Evolutionary conservation across 2,797 vertebrate genomes (phyloP).

Genomic region (Muraenolepis orangiensis): DNA sequence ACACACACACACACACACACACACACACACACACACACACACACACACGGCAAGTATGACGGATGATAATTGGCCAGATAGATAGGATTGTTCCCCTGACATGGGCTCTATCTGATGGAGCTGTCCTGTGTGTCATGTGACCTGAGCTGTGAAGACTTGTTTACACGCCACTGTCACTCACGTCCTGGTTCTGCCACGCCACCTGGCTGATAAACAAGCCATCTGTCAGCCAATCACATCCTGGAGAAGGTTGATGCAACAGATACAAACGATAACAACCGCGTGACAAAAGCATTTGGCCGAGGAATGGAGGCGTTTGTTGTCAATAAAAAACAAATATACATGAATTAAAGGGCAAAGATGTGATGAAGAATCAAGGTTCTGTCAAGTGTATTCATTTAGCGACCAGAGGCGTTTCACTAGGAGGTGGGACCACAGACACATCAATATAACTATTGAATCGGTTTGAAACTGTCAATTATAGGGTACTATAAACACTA

Average conservation of each 20-base stretch:
- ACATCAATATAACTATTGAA: not conserved
- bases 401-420: not conserved
- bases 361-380: not conserved
- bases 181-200: not conserved
- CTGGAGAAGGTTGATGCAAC: not conserved
- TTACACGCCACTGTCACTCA: not conserved
- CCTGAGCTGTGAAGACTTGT: not conserved
- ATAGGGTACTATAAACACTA: not conserved
- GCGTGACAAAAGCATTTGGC: not conserved
- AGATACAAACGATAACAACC: not conserved
- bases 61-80: not conserved
- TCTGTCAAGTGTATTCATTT: not conserved
- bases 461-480: not conserved
- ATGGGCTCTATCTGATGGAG: not conserved
- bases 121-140: not conserved
- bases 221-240: conserved; percentile 2
- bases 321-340: not conserved
- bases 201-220: not conserved
- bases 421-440: not conserved
- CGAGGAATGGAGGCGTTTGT: not conserved
- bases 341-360: not conserved
- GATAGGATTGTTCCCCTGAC: not conserved
- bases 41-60: not conserved
- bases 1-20: not conserved
- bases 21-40: conserved; percentile 4